A percentile compares a stretch with the other conserved stretches of the same genome.
These are phyloP conservation scores for Pentalonia nigronervosa DNA, from an alignment of 1,140 invertebrate species.

Conservation along the genomic window DNA sequence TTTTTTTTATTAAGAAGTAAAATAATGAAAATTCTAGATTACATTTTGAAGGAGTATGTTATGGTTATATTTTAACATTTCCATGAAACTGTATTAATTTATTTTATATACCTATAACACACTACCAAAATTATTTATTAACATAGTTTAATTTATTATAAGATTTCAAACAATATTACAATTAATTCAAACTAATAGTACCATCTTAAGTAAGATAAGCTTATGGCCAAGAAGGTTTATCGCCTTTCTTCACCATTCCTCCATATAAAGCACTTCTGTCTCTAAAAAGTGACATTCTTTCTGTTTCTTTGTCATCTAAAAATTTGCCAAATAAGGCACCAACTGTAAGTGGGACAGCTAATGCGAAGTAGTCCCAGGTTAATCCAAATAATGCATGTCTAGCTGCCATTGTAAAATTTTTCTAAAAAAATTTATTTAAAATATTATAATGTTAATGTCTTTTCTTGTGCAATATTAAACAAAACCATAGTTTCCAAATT, in stretches of 20 bases:
- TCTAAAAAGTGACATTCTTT: slow-evolving; percentile 74
- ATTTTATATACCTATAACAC: neutral
- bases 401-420: slow-evolving; percentile 13
- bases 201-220: neutral
- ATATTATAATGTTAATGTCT: neutral
- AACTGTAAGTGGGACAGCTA: slow-evolving; percentile 60
- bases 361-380: slow-evolving; percentile 33
- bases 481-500: neutral
- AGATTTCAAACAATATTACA: neutral
- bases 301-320: slow-evolving; percentile 73
- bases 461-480: neutral
- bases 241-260: slow-evolving; percentile 70
- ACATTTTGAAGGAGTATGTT: neutral
- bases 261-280: slow-evolving; percentile 81
- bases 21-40: neutral
- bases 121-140: neutral
- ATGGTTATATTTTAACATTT: neutral
- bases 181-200: slow-evolving; percentile 24
- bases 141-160: neutral
- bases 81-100: neutral
- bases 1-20: neutral
- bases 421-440: neutral
- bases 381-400: slow-evolving; percentile 56
- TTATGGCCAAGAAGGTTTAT: slow-evolving; percentile 74
- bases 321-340: slow-evolving; percentile 70